These are phyloP conservation scores for Caenorhabditis angaria DNA, from an alignment of 2,888 invertebrate species.

Conservation along the genomic window DNA sequence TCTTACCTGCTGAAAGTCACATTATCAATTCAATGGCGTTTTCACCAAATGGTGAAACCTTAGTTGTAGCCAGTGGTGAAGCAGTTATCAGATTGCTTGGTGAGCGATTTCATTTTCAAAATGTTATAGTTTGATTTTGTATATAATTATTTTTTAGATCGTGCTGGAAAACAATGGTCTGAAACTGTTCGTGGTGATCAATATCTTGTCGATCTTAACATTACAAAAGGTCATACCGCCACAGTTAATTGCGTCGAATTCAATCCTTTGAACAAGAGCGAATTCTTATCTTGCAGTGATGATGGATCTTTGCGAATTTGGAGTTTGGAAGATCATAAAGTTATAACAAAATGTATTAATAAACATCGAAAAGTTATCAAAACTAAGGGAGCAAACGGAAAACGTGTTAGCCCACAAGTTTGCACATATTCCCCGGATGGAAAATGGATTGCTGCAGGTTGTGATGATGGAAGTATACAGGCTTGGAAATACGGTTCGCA, in stretches of 20 bases:
- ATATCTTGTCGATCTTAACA: constrained; percentile 91
- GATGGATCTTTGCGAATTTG: constrained; percentile 89
- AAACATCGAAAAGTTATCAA: constrained; percentile 68
- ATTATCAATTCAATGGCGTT: constrained; percentile 89
- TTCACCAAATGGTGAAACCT: constrained; percentile 90
- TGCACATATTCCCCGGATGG: constrained; percentile 69
- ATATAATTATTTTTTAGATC: constrained; percentile 76
- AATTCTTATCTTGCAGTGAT: constrained; percentile 91
- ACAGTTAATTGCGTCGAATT: constrained; percentile 88
- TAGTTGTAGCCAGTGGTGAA: constrained; percentile 90
- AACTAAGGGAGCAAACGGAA: constrained; percentile 65
- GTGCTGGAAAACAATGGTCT: constrained; percentile 69
- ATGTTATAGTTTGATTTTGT: too few species aligned
- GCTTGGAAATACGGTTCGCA: constrained; percentile 94
- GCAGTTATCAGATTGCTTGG: constrained; percentile 76
- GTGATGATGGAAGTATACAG: constrained; percentile 92
- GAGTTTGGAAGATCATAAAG: constrained; percentile 81
- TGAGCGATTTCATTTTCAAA: too few species aligned
- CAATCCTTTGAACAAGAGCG: constrained; percentile 89
- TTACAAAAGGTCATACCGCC: constrained; percentile 92
- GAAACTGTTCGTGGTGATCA: constrained; percentile 79
- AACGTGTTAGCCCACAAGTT: constrained; percentile 63
- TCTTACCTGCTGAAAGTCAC: constrained; percentile 76
- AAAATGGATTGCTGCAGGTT: constrained; percentile 87
- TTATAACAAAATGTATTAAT: constrained; percentile 69